These are phyloP conservation scores for Colletes gigas DNA, from an alignment of 1,140 invertebrate genomes.

Conservation along the genomic window DNA sequence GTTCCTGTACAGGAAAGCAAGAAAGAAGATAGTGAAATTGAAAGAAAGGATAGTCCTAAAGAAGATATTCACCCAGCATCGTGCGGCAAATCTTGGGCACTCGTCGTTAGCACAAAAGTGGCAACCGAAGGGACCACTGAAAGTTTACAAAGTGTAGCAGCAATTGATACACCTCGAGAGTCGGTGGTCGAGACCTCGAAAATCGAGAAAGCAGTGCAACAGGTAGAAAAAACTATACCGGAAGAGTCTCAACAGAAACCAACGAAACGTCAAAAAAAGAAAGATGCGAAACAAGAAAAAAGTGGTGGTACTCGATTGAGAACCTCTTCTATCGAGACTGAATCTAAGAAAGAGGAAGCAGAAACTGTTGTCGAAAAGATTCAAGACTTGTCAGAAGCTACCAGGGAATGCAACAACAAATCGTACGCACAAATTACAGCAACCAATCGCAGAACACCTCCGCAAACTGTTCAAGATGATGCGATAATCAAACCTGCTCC, in stretches of 20 bases:
- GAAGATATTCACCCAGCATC: slow-evolving; percentile 40
- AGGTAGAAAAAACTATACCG: background rate
- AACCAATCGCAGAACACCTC: slow-evolving; percentile 67
- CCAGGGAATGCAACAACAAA: slow-evolving; percentile 79
- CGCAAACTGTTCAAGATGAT: slow-evolving; percentile 51
- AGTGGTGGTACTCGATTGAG: background rate
- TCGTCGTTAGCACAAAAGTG: slow-evolving; percentile 53
- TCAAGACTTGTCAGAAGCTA: slow-evolving; percentile 29
- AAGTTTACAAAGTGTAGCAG: background rate
- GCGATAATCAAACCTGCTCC: slow-evolving; percentile 53
- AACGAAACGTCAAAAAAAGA: slow-evolving; percentile 28
- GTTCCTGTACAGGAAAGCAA: slow-evolving; percentile 9
- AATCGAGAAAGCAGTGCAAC: background rate
- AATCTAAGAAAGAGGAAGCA: slow-evolving; percentile 1
- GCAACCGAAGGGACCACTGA: slow-evolving; percentile 1
- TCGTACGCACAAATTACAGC: slow-evolving; percentile 84
- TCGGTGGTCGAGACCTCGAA: background rate
- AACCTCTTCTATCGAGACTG: background rate
- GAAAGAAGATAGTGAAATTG: background rate
- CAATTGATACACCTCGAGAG: background rate
- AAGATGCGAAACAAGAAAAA: slow-evolving; percentile 3
- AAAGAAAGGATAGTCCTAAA: slow-evolving; percentile 18
- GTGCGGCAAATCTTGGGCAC: slow-evolving; percentile 65
- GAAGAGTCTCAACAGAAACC: slow-evolving; percentile 25
- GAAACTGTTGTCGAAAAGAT: slow-evolving; percentile 24